Evolutionary conservation across 2,888 invertebrate genomes (phyloP).

Genomic region (Drosophila stalkeri): DNA sequence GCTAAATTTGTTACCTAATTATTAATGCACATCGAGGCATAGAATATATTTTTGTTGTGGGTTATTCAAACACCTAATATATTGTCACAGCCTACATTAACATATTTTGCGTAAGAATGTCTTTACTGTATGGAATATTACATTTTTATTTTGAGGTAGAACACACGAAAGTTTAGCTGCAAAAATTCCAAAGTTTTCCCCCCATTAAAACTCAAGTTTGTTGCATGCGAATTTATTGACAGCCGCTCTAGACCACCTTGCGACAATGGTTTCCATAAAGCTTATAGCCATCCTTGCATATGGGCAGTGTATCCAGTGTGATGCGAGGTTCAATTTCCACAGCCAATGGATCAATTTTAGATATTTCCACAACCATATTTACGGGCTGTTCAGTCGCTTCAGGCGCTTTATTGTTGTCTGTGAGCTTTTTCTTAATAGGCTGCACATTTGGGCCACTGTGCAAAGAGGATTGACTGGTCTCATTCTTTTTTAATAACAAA

Average conservation of each 20-base stretch:
- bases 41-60: no score
- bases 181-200: slow-evolving; percentile 18
- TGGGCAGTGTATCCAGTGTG: slow-evolving; percentile 50
- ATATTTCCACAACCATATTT: no score
- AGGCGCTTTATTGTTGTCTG: not conserved
- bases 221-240: slow-evolving; percentile 4
- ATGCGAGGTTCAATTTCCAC: slow-evolving; percentile 52
- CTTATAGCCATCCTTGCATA: slow-evolving; percentile 49
- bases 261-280: slow-evolving; percentile 53
- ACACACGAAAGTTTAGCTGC: slow-evolving; percentile 3
- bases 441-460: not conserved
- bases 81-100: no score
- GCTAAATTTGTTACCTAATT: no score
- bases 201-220: slow-evolving; percentile 12
- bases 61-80: no score
- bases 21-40: no score
- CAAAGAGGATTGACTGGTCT: no score
- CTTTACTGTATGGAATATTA: no score
- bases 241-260: slow-evolving; percentile 33
- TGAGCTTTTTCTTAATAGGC: not conserved
- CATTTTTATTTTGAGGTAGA: no score
- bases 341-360: not conserved
- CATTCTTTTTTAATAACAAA: not conserved
- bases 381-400: not conserved
- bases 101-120: no score